phyloP scores from a whole-genome alignment of 2,113 vertebrate genomes.

The Prunella fulvescens region DNA sequence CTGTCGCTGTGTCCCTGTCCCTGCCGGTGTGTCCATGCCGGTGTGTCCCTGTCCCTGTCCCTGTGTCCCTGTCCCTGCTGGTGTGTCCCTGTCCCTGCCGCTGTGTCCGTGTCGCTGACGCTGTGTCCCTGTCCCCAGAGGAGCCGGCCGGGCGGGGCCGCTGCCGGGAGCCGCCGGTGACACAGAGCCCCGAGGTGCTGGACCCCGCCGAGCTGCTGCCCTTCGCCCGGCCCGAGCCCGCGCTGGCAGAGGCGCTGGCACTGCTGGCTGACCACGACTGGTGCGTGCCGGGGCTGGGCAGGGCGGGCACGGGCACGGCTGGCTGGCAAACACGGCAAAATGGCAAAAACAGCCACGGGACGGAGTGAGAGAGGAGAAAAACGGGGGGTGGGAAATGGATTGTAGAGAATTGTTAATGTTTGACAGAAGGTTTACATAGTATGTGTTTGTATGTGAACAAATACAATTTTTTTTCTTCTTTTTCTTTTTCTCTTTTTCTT shows the following conservation, averaged over 20 bases:
- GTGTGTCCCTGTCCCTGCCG: background rate
- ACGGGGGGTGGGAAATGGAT: background rate
- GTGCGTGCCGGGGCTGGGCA: constrained; percentile 63
- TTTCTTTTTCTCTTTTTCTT: too few relatives aligned
- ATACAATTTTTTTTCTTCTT: too few relatives aligned
- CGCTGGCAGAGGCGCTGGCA: constrained; percentile 78
- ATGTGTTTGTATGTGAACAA: background rate
- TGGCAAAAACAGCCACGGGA: background rate
- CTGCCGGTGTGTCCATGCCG: too few relatives aligned
- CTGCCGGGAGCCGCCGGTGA: background rate
- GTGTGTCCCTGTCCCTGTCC: too few relatives aligned
- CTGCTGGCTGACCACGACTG: constrained; percentile 85
- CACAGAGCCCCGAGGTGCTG: background rate
- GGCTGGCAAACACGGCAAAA: background rate
- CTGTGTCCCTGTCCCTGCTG: background rate
- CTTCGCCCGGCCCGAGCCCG: constrained; percentile 81
- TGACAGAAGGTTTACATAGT: background rate
- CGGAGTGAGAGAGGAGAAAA: background rate
- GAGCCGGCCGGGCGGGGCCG: background rate
- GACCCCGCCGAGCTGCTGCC: constrained; percentile 77
- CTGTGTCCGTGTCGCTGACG: background rate
- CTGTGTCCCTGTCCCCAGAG: background rate
- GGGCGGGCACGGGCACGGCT: too few relatives aligned
- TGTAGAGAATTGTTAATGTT: background rate
- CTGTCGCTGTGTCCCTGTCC: too few relatives aligned